phyloP scores from a whole-genome alignment of 2,113 vertebrate genomes.

The Ceratotherium simum region DNA sequence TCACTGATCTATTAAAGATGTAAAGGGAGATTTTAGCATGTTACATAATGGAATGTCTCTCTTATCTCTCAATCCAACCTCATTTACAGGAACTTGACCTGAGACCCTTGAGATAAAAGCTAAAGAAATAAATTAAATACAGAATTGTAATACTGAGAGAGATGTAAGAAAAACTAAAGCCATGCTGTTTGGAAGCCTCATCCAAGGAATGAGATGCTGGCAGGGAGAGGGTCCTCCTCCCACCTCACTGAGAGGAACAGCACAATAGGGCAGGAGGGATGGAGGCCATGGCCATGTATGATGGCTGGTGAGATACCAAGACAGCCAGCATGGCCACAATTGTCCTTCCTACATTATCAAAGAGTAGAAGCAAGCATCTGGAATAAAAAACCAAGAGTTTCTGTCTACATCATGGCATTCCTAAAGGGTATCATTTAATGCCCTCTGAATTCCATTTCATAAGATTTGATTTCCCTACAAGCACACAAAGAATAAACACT shows the following conservation, averaged over 20 bases:
- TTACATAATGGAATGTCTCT: not conserved
- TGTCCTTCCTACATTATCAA: not conserved
- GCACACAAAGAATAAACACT: not conserved
- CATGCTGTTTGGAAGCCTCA: not conserved
- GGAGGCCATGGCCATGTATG: not conserved
- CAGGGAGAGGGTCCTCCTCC: not conserved
- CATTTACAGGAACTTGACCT: not conserved
- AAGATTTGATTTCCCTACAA: not conserved
- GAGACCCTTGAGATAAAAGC: not conserved
- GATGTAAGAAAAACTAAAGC: not conserved
- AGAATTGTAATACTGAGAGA: not conserved
- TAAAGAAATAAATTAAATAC: constrained; percentile 53
- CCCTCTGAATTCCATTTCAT: not conserved
- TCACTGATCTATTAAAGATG: not conserved
- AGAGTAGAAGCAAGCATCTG: not conserved
- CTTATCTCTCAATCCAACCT: not conserved
- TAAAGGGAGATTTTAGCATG: not conserved
- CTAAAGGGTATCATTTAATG: not conserved
- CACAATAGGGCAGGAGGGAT: not conserved
- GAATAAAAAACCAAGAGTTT: not conserved
- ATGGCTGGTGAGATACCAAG: not conserved
- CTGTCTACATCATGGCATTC: not conserved
- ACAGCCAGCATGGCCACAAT: not conserved
- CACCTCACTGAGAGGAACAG: not conserved
- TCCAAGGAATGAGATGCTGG: not conserved